These are phyloP conservation scores for Parasteatoda tepidariorum DNA, from an alignment of 1,140 invertebrate species.

Conservation along the genomic window DNA sequence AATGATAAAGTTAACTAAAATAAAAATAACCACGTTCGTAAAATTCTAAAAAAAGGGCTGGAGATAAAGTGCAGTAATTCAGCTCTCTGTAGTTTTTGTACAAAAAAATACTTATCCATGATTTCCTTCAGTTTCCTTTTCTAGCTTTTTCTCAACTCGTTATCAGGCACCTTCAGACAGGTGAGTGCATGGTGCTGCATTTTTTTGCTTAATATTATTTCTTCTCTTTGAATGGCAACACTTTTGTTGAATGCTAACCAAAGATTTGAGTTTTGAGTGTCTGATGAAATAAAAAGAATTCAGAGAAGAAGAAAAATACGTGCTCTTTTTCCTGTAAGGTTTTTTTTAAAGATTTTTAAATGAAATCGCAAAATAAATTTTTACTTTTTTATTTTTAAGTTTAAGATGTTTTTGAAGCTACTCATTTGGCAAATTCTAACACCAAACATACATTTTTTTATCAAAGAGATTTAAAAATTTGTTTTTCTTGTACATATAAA, in stretches of 20 bases:
- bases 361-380: too few species aligned
- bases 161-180: constrained; percentile 59
- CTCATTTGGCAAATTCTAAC: too few species aligned
- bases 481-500: too few species aligned
- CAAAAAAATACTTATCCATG: constrained; percentile 2
- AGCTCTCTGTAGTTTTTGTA: not conserved
- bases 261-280: constrained; percentile 58
- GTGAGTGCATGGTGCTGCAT: constrained; percentile 37
- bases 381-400: too few species aligned
- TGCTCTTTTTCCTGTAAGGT: constrained; percentile 16
- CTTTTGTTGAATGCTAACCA: constrained; percentile 51
- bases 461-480: too few species aligned
- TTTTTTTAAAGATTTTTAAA: too few species aligned
- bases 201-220: constrained; percentile 27
- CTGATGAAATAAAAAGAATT: constrained; percentile 21
- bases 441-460: too few species aligned
- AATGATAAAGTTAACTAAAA: too few species aligned
- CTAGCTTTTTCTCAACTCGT: constrained; percentile 40
- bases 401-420: too few species aligned
- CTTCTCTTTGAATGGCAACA: constrained; percentile 35
- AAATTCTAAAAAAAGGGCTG: constrained; percentile 39
- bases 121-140: constrained; percentile 9
- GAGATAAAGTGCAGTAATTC: constrained; percentile 34
- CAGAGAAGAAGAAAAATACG: not conserved
- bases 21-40: constrained; percentile 41